Evolutionary conservation across 2,113 vertebrate genomes (phyloP).

Genomic region (Nansenia antarctica): DNA sequence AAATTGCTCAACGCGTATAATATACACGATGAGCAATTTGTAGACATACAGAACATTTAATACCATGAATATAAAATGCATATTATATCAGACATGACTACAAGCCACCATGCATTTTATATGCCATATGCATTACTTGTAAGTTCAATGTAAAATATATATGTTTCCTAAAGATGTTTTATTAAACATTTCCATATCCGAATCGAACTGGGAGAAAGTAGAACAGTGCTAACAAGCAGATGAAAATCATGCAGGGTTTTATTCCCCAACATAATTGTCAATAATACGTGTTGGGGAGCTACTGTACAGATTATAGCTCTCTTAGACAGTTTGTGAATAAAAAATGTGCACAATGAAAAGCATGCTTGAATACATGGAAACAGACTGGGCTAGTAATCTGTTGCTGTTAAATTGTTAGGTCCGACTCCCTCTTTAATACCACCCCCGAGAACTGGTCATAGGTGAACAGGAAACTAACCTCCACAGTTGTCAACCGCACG

Average conservation of each 20-base stretch:
- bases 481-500: too few species aligned
- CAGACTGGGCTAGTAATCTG: conserved; percentile 27
- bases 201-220: background rate
- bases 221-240: background rate
- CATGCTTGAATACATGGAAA: conserved; percentile 2
- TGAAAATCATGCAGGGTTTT: background rate
- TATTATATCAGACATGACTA: too few species aligned
- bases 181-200: too few species aligned
- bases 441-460: background rate
- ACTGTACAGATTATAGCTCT: conserved; percentile 54
- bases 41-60: too few species aligned
- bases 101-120: too few species aligned
- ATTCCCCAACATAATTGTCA: conserved; percentile 54
- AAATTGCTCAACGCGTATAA: too few species aligned
- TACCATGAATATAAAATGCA: too few species aligned
- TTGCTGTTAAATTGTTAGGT: conserved; percentile 17
- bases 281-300: conserved; percentile 58
- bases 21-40: too few species aligned
- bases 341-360: conserved; percentile 60
- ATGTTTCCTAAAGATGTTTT: too few species aligned
- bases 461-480: background rate
- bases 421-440: background rate
- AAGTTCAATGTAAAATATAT: too few species aligned
- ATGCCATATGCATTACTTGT: too few species aligned
- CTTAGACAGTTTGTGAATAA: conserved; percentile 64